Percentiles rank a stretch among this genome's conserved stretches.
phyloP scores from a whole-genome alignment of 2,797 vertebrate species.

The Phaenicophaeus curvirostris region DNA sequence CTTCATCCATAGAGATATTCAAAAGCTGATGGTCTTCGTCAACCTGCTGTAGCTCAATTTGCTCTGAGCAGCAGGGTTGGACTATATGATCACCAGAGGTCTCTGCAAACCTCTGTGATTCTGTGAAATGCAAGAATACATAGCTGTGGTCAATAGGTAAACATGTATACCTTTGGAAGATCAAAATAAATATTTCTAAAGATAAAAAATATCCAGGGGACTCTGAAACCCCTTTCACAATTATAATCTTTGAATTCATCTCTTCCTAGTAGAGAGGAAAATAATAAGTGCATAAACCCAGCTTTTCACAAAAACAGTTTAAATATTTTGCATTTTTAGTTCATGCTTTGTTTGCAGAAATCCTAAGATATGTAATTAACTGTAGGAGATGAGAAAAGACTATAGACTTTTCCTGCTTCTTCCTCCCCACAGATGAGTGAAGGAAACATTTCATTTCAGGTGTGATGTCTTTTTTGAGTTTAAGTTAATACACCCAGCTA shows the following conservation, averaged over 20 bases:
- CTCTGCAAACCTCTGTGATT: background rate
- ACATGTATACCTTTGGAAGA: background rate
- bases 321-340: background rate
- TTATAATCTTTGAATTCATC: background rate
- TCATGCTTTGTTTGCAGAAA: background rate
- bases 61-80: background rate
- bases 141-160: background rate
- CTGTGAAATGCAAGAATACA: background rate
- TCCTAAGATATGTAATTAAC: background rate
- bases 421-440: background rate
- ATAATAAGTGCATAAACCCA: background rate
- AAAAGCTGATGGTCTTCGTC: background rate
- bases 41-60: background rate
- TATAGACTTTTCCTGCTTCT: background rate
- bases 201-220: background rate
- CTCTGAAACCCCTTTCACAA: background rate
- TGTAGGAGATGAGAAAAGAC: background rate
- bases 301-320: background rate
- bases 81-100: background rate
- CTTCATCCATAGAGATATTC: background rate
- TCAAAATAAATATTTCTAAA: background rate
- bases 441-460: background rate
- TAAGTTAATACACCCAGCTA: background rate
- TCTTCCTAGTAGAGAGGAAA: background rate
- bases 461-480: background rate